phyloP scores from a whole-genome alignment of 2,113 vertebrate species.

The Oxygymnocypris stewartii region DNA sequence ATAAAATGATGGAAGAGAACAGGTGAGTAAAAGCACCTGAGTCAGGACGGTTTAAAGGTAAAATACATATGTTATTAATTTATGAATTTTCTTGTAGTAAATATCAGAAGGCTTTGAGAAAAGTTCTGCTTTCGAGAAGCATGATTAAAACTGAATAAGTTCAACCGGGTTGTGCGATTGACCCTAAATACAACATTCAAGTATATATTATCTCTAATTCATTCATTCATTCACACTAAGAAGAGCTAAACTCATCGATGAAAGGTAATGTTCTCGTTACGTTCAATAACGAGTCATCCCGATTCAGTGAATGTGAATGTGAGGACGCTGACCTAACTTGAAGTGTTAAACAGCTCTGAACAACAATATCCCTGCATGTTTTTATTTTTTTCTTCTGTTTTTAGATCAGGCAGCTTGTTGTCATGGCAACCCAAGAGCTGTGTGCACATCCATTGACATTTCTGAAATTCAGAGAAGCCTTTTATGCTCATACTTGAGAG shows the following conservation, averaged over 20 bases:
- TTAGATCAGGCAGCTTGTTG: slow-evolving; percentile 44
- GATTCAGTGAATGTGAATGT: not conserved
- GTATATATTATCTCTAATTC: not conserved
- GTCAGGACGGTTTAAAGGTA: not conserved
- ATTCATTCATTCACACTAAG: not conserved
- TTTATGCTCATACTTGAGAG: slow-evolving; percentile 43
- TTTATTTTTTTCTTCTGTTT: slow-evolving; percentile 35
- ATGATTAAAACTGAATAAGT: not conserved
- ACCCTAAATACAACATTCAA: not conserved
- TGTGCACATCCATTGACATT: slow-evolving; percentile 52
- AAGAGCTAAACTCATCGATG: not conserved
- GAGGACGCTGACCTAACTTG: not conserved
- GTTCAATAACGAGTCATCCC: not conserved
- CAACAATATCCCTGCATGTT: not conserved
- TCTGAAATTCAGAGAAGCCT: slow-evolving; percentile 47
- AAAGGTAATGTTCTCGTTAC: not conserved
- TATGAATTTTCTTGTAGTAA: not conserved
- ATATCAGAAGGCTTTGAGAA: not conserved
- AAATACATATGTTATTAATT: not conserved
- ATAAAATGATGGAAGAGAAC: not conserved
- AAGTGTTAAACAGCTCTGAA: slow-evolving; percentile 14
- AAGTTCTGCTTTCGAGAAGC: not conserved
- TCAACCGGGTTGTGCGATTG: not conserved
- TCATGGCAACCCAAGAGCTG: slow-evolving; percentile 46
- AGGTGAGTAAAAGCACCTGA: not conserved